Conservation (phyloP, 1,140 invertebrate genomes). For the Uloborus diversus region DNA sequence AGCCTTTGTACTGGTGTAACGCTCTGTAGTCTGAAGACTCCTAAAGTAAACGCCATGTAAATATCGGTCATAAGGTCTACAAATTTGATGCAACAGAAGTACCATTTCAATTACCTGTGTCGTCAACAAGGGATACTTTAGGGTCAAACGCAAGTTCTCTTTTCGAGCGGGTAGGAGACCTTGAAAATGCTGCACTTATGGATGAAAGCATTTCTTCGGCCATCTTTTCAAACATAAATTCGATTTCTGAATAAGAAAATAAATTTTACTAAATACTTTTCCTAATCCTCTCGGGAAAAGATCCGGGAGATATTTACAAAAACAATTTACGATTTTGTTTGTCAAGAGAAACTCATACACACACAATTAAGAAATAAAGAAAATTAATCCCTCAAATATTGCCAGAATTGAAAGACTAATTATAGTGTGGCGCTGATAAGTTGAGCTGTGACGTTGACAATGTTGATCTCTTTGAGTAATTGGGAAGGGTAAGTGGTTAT, state of each 20-base stretch:
- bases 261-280: neutral
- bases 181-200: neutral
- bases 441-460: no score
- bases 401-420: no score
- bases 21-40: constrained; percentile 24
- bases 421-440: no score
- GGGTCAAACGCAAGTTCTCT: neutral
- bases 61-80: neutral
- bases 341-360: no score
- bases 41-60: neutral
- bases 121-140: constrained; percentile 9
- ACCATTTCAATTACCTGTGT: constrained; percentile 1
- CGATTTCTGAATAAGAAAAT: neutral
- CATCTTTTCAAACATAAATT: constrained; percentile 9
- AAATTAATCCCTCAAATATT: no score
- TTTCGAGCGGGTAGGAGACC: constrained; percentile 1
- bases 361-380: no score
- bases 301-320: no score
- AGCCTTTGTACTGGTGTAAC: constrained; percentile 21
- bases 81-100: neutral
- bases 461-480: no score
- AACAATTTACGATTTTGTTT: no score
- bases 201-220: constrained; percentile 25
- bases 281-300: no score
- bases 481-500: no score